phyloP scores from a whole-genome alignment of 2,888 invertebrate species.

The Odontocolon sp. region DNA sequence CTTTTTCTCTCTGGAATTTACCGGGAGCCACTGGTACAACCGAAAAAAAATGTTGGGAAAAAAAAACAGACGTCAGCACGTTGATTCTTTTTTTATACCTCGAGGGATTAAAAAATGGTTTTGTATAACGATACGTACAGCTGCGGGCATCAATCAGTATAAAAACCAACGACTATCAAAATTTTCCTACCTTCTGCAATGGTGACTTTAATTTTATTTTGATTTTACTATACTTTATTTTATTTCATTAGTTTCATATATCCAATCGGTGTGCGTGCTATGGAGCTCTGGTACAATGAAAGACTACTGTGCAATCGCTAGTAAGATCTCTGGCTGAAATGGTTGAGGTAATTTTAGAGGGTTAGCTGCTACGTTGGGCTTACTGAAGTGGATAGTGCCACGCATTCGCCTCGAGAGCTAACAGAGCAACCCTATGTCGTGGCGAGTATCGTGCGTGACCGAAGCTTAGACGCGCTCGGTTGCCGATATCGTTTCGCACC shows the following conservation, averaged over 20 bases:
- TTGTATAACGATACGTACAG: background rate
- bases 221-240: background rate
- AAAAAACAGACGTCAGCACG: background rate
- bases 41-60: background rate
- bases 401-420: slow-evolving; percentile 6
- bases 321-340: slow-evolving; percentile 19
- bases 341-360: slow-evolving; percentile 21
- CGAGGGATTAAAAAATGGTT: background rate
- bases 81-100: background rate
- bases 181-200: slow-evolving; percentile 1
- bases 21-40: too few species aligned
- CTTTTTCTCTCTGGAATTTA: slow-evolving; percentile 25
- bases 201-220: background rate
- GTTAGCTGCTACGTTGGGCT: slow-evolving; percentile 15
- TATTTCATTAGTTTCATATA: background rate
- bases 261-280: background rate
- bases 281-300: slow-evolving; percentile 12
- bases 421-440: background rate
- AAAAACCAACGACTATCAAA: background rate
- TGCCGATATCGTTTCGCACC: slow-evolving; percentile 45
- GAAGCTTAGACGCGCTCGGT: slow-evolving; percentile 13
- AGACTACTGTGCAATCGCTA: slow-evolving; percentile 14
- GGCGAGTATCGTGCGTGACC: slow-evolving; percentile 34
- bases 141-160: slow-evolving; percentile 1
- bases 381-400: slow-evolving; percentile 9